Conservation (phyloP, 2,113 vertebrate species). For the Solea senegalensis region DNA sequence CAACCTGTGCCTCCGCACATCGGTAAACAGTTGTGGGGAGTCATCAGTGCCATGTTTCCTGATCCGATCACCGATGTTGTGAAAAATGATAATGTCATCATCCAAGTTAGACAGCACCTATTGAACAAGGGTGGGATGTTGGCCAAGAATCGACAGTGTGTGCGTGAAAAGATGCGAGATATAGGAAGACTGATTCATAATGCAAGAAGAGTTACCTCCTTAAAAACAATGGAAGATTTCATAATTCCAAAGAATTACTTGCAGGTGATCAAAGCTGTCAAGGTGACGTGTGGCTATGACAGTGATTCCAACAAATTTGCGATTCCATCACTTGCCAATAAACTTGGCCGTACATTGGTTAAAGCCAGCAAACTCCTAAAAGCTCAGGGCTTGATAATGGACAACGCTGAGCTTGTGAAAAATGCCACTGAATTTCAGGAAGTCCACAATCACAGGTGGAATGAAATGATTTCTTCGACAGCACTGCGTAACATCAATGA, state of each 20-base stretch:
- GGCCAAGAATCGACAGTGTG: conserved; percentile 39
- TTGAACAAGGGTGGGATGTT: conserved; percentile 52
- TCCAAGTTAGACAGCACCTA: conserved; percentile 46
- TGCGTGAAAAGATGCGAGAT: conserved; percentile 51
- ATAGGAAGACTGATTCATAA: conserved; percentile 42
- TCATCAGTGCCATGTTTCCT: conserved; percentile 54
- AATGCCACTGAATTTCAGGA: no score
- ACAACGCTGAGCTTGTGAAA: conserved; percentile 34
- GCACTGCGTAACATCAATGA: conserved; percentile 47
- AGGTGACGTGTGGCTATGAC: conserved; percentile 44
- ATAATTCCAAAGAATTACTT: conserved; percentile 48
- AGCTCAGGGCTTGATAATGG: conserved; percentile 41
- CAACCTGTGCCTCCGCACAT: conserved; percentile 36
- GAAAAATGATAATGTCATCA: conserved; percentile 44
- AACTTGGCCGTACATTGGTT: conserved; percentile 44
- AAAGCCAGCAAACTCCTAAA: conserved; percentile 58
- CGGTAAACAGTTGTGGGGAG: conserved; percentile 32
- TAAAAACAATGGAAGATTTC: conserved; percentile 46
- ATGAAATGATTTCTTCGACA: conserved; percentile 41
- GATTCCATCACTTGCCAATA: conserved; percentile 52
- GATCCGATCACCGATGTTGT: conserved; percentile 37
- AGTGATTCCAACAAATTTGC: conserved; percentile 28
- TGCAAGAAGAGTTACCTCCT: conserved; percentile 22
- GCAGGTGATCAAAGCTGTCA: conserved; percentile 51
- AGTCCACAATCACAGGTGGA: conserved; percentile 45